Evolutionary conservation across 2,888 invertebrate species (phyloP).

Genomic region (Parnassius smintheus): DNA sequence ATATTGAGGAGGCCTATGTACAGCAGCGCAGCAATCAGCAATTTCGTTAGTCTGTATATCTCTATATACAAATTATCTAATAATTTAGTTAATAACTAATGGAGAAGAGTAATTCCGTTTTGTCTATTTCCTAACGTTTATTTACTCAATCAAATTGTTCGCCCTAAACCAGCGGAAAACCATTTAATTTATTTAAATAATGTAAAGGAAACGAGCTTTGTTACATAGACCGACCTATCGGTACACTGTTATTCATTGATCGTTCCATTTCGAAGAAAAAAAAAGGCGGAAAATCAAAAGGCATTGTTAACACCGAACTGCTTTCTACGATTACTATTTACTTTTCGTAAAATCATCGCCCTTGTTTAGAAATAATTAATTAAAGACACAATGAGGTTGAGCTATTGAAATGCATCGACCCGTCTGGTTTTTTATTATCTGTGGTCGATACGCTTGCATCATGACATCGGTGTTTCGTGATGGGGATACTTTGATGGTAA

Average conservation of each 20-base stretch:
- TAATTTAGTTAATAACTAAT: no score
- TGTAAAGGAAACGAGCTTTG: constrained; percentile 39
- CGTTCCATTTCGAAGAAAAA: constrained; percentile 37
- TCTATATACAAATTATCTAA: no score
- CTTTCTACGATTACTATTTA: constrained; percentile 72
- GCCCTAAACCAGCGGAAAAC: constrained; percentile 14
- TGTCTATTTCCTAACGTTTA: not conserved
- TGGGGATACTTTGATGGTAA: constrained; percentile 65
- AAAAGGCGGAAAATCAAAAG: constrained; percentile 55
- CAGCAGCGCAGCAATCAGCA: no score
- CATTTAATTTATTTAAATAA: constrained; percentile 19
- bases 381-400: constrained; percentile 64
- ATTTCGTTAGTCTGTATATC: no score
- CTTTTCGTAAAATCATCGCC: constrained; percentile 76
- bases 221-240: constrained; percentile 37
- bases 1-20: no score
- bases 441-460: constrained; percentile 42
- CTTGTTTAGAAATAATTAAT: constrained; percentile 79
- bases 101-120: no score
- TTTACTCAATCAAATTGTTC: constrained; percentile 12
- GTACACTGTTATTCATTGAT: constrained; percentile 45
- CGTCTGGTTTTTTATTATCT: constrained; percentile 55
- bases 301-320: constrained; percentile 65
- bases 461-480: constrained; percentile 60
- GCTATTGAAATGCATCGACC: constrained; percentile 49